Evolutionary conservation across 2,113 vertebrate genomes (phyloP).

Genomic region (Morone chrysops): DNA sequence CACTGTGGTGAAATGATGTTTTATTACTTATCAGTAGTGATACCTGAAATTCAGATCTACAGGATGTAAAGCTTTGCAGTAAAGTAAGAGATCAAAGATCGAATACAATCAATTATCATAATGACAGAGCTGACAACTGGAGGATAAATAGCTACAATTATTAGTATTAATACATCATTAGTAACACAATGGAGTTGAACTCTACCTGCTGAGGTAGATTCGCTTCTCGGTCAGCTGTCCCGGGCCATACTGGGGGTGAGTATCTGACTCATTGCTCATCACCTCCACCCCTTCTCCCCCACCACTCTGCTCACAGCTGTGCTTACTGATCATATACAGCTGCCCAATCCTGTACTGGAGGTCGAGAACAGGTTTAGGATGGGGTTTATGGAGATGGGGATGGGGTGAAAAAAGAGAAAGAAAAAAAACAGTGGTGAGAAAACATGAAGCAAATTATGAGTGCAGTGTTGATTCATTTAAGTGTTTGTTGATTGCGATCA

Average conservation of each 20-base stretch:
- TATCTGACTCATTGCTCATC: slow-evolving; percentile 87
- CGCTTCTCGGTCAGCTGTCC: slow-evolving; percentile 93
- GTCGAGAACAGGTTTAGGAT: slow-evolving; percentile 25
- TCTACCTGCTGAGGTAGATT: slow-evolving; percentile 92
- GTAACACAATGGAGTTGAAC: not conserved
- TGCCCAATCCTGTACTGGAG: slow-evolving; percentile 90
- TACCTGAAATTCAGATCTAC: slow-evolving; percentile 1
- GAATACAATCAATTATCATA: slow-evolving; percentile 25
- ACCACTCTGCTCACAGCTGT: slow-evolving; percentile 92
- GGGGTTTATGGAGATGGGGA: slow-evolving; percentile 1
- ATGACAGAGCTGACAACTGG: slow-evolving; percentile 8
- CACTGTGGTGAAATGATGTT: slow-evolving; percentile 14
- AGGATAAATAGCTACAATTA: slow-evolving; percentile 17
- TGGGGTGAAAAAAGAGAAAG: not conserved
- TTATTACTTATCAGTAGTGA: slow-evolving; percentile 31
- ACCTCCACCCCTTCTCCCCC: slow-evolving; percentile 93
- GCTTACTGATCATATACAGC: slow-evolving; percentile 96
- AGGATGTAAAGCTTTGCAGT: slow-evolving; percentile 9
- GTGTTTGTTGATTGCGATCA: not conserved
- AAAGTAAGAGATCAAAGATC: slow-evolving; percentile 45
- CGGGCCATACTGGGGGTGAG: slow-evolving; percentile 86
- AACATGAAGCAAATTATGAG: not conserved
- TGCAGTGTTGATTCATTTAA: not conserved
- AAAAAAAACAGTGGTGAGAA: slow-evolving; percentile 8
- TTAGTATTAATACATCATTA: slow-evolving; percentile 11